Conservation (phyloP, 2,888 invertebrate genomes). For the Cerceris ruficornis region DNA sequence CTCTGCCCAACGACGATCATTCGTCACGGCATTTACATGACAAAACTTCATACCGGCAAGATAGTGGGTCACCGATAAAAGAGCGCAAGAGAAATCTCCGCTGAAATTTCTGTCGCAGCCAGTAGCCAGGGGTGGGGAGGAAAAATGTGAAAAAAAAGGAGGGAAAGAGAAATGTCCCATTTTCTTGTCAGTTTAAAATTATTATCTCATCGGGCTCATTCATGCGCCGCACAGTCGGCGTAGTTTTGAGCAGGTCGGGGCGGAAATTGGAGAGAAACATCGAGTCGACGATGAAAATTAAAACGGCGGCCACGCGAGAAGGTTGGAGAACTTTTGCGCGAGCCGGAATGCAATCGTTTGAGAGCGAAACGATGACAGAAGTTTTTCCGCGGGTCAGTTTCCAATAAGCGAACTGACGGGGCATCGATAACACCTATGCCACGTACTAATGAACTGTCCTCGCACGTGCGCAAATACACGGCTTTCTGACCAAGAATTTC, state of each 20-base stretch:
- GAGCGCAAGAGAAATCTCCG: constrained; percentile 24
- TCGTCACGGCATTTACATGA: constrained; percentile 2
- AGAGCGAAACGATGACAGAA: constrained; percentile 5
- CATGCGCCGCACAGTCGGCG: not conserved
- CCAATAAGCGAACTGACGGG: constrained; percentile 25
- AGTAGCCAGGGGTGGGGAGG: not conserved
- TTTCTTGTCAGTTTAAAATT: constrained; percentile 44
- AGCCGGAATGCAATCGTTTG: not conserved
- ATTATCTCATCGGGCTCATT: constrained; percentile 34
- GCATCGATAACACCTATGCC: constrained; percentile 25
- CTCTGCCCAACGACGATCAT: constrained; percentile 1
- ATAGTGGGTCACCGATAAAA: constrained; percentile 34
- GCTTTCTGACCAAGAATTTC: not conserved
- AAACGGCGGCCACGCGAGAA: constrained; percentile 21
- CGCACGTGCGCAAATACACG: constrained; percentile 33
- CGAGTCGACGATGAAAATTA: constrained; percentile 44
- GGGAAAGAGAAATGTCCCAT: constrained; percentile 13
- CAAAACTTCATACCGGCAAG: constrained; percentile 1
- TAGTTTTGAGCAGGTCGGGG: constrained; percentile 7
- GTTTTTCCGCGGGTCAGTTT: constrained; percentile 10
- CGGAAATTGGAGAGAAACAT: constrained; percentile 46
- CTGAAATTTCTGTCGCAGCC: constrained; percentile 23
- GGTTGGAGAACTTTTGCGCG: not conserved
- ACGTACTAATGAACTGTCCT: constrained; percentile 38
- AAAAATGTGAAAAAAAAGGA: not conserved